A percentile compares a stretch with the other conserved stretches of the same genome.
phyloP scores from a whole-genome alignment of 2,113 vertebrate species.

The Sminthopsis crassicaudata region DNA sequence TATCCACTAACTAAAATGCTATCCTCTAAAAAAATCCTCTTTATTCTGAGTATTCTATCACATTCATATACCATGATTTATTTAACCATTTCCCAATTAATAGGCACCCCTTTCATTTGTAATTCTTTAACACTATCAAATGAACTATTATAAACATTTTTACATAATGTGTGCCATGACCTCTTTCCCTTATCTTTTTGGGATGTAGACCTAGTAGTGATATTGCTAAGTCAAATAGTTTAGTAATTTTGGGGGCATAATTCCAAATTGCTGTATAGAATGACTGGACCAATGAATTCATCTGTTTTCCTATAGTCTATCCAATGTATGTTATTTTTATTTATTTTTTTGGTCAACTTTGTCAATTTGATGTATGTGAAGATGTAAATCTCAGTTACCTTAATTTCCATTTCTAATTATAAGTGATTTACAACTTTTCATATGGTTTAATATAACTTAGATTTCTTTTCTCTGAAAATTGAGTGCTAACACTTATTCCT shows the following conservation, averaged over 20 bases:
- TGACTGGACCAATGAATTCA: not conserved
- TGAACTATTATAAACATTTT: not conserved
- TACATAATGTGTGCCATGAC: not conserved
- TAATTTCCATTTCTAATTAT: not conserved
- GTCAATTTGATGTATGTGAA: not conserved
- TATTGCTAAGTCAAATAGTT: not conserved
- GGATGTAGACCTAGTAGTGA: not conserved
- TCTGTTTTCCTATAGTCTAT: not conserved
- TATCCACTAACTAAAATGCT: no score
- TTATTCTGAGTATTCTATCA: not conserved
- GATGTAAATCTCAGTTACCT: not conserved
- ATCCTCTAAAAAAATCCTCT: not conserved
- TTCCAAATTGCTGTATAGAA: not conserved
- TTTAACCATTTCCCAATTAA: no score
- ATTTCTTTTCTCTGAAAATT: not conserved
- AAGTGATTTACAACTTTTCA: not conserved
- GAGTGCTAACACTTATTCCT: not conserved
- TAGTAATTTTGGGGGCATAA: not conserved
- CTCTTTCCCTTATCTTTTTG: not conserved
- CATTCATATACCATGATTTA: not conserved
- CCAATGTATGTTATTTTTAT: not conserved
- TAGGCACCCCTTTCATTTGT: no score
- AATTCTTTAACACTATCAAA: not conserved
- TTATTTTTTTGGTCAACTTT: not conserved
- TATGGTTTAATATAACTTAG: not conserved